Evolutionary conservation across 2,113 vertebrate genomes (phyloP).

Genomic region (Haliaeetus leucogaster): DNA sequence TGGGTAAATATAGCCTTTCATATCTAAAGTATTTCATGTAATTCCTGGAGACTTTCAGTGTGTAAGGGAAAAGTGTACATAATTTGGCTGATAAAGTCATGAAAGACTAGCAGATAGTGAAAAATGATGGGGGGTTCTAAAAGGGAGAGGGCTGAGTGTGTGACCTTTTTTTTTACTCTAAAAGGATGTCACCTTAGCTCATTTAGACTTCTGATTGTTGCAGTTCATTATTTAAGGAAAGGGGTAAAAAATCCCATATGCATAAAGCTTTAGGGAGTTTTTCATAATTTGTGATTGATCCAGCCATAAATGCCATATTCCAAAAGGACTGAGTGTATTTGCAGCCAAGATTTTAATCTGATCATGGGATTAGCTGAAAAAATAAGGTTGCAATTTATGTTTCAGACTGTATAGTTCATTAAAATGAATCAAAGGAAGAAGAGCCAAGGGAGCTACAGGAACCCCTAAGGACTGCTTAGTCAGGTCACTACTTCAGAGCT

Average conservation of each 20-base stretch:
- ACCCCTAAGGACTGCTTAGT: background rate
- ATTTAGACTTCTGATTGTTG: background rate
- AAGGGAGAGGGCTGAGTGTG: background rate
- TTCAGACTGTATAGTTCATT: background rate
- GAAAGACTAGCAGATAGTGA: background rate
- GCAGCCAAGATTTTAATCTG: background rate
- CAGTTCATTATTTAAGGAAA: background rate
- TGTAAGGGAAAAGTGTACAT: background rate
- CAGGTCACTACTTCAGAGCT: background rate
- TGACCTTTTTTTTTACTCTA: background rate
- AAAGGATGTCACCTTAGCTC: background rate
- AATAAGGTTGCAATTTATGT: background rate
- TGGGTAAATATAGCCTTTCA: background rate
- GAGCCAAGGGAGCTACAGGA: background rate
- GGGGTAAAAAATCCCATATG: accelerated
- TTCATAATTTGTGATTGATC: background rate
- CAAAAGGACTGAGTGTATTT: background rate
- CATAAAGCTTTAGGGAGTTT: background rate
- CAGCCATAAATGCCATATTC: background rate
- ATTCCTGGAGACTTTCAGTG: background rate
- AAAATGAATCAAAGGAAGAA: background rate
- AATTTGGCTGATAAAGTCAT: background rate
- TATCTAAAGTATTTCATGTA: background rate
- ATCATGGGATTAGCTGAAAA: background rate
- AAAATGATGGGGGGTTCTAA: background rate